Evolutionary conservation across 2,113 vertebrate species (phyloP), one percentile per base, ranked within the genome.

Genomic region (Embiotoca jacksoni): DNA sequence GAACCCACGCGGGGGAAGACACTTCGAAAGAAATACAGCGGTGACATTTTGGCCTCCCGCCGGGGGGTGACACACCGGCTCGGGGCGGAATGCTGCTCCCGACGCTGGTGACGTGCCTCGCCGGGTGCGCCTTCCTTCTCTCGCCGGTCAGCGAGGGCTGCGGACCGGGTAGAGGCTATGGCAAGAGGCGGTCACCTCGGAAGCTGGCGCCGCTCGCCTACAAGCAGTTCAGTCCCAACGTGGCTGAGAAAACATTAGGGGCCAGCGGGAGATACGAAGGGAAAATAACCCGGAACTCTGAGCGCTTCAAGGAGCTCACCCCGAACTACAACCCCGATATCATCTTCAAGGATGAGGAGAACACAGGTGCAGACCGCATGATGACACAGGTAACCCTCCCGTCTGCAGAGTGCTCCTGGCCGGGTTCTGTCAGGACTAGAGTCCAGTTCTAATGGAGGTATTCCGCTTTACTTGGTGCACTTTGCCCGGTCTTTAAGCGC

Each of bases 281-380:
- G 69, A 99, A 99, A 92, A 96, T 98, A 73, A 96, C 95, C 53
- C 95, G 96, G 58, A 96, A 91, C 93, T 97, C 97, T 0, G 97
- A 97, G 89, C 96, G 97, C 92, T 99, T 98, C 94, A 97, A 96
- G 94, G 97, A 99, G 89, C 96, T 98, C 80, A 97, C 95, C 68
- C 96, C 97, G 36, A 98, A 99, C 94, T 99, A 98, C 95, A 99
- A 99, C 84, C 97, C 97, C 31, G 97, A 99, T 95, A 98, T 99
- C 95, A 97, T 98, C 93, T 99, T 99, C 94, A 99, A 99, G 92
- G 97, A 99, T 95, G 97, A 99, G 93, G 97, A 99, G 95, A 98
- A 98, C 93, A 98, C 97, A 63, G 97, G 97, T 82, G 97, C 97
- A 39, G 97, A 99, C 92, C 95, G 97, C 75, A 96, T 99, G 88